Evolutionary conservation across 2,797 vertebrate species (phyloP).

Genomic region (Chiropotes sagulatus): DNA sequence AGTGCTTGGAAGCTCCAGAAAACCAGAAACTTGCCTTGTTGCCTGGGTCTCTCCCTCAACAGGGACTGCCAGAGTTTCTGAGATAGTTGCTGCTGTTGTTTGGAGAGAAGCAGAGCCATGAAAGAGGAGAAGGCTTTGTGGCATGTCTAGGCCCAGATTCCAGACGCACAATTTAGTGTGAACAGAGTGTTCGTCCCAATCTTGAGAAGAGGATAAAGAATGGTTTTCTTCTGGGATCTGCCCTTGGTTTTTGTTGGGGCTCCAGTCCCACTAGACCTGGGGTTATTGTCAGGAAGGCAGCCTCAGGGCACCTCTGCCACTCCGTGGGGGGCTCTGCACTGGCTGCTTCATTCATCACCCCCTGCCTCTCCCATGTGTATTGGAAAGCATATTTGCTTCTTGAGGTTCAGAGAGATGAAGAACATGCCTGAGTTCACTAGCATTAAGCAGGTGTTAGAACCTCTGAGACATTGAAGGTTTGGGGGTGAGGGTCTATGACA

Average conservation of each 20-base stretch:
- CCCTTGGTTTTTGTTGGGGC: neutral
- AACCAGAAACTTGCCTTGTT: neutral
- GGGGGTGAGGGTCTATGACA: neutral
- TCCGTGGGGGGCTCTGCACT: accelerated
- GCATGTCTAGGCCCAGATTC: neutral
- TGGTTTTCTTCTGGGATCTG: neutral
- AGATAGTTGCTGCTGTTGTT: neutral
- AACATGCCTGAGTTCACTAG: neutral
- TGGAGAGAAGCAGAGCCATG: neutral
- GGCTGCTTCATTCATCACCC: neutral
- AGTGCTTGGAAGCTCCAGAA: neutral
- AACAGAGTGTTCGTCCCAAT: neutral
- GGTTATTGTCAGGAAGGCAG: neutral
- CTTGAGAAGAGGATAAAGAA: neutral
- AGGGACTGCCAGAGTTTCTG: neutral
- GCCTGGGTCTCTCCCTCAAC: neutral
- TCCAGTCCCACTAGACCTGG: neutral
- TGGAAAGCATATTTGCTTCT: neutral
- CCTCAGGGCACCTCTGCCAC: accelerated
- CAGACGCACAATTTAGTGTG: neutral
- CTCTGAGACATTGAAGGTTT: neutral
- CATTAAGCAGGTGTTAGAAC: neutral
- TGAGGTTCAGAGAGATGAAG: neutral
- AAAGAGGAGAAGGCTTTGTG: neutral
- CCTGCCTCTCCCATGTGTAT: accelerated